Evolutionary conservation across 1,140 invertebrate species (phyloP).

Genomic region (Contarinia nasturtii): DNA sequence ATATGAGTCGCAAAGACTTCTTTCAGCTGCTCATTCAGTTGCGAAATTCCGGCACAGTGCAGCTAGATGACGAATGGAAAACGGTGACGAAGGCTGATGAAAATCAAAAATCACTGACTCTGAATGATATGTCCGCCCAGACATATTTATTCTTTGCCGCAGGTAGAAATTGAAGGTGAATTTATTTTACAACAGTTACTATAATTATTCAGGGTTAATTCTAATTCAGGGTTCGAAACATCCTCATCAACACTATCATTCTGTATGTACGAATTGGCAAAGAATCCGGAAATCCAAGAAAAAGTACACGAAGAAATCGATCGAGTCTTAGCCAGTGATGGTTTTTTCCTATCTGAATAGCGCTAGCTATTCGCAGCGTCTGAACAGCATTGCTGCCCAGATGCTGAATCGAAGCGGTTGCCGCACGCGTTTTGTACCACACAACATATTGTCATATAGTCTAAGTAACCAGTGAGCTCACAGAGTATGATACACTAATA

Average conservation of each 20-base stretch:
- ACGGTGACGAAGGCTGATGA: conserved; percentile 2
- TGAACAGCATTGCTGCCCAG: no score
- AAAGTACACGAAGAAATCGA: conserved; percentile 33
- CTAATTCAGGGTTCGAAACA: conserved; percentile 28
- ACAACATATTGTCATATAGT: no score
- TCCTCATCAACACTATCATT: conserved; percentile 33
- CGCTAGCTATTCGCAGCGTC: no score
- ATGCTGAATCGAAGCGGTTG: no score
- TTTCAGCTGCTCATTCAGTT: conserved; percentile 36
- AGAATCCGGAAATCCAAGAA: conserved; percentile 36
- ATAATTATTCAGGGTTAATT: conserved; percentile 11
- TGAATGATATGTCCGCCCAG: conserved; percentile 7
- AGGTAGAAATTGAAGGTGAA: neutral
- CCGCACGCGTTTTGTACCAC: no score
- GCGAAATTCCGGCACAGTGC: conserved; percentile 24
- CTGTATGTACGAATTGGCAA: conserved; percentile 33
- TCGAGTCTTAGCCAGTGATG: no score
- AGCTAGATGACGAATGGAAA: conserved; percentile 23
- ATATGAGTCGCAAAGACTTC: conserved; percentile 32
- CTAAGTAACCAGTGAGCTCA: no score
- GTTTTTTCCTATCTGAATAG: no score
- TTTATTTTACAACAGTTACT: neutral
- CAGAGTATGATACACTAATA: no score
- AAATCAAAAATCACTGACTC: conserved; percentile 1
- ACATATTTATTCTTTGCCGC: conserved; percentile 7